Evolutionary conservation across 92 coral and sea anemone species (phyloP), one percentile per base, ranked within the genome.

Genomic region (Epizoanthus fatuus): DNA sequence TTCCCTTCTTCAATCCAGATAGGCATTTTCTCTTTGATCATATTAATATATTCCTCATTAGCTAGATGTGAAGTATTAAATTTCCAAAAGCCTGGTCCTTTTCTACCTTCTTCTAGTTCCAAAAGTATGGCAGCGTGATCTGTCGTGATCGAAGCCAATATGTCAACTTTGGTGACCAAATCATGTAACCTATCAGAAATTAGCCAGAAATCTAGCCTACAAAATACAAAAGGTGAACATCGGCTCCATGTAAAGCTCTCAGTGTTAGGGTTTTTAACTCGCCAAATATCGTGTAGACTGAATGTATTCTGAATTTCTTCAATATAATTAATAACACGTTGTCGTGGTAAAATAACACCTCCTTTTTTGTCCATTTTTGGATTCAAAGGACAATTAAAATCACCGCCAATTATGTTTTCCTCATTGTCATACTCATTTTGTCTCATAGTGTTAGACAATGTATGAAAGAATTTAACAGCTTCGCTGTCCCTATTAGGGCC

Each of bases 201-300:
- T 54, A 75, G 17, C 81, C 67, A 75, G 45, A 54, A 75, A 53
- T 55, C 81, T 32, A 53, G 66, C 47, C 80, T 20, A 25, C 80
- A 74, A 75, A 54, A 75, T 75, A 75, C 20, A 13, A 75, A 75
- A 55, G 47, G 81, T 29, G 81, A 54, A 14, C 67, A 55, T 7
- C 67, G 66, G 13, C 81, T 15, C 81, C 81, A 75, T 22, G 81
- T 75, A 29, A 55, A 54, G 81, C 66, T 56, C 42, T 56, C 59
- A 29, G 42, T 4, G 7, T 29, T 56, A 3, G 25, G 65, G 11
- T 54, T 75, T 56, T 75, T 75, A 1, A 56, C 5, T 47, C 67
- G 81, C 81, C 81, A 75, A 55, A 55, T 75, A 35, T 56, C 81
- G 22, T 75, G 81, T 53, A 56, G 67, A 75, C 82, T 59, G 69